These are phyloP conservation scores for Acanthosoma haemorrhoidale DNA, from an alignment of 2,888 invertebrate species.

Conservation along the genomic window DNA sequence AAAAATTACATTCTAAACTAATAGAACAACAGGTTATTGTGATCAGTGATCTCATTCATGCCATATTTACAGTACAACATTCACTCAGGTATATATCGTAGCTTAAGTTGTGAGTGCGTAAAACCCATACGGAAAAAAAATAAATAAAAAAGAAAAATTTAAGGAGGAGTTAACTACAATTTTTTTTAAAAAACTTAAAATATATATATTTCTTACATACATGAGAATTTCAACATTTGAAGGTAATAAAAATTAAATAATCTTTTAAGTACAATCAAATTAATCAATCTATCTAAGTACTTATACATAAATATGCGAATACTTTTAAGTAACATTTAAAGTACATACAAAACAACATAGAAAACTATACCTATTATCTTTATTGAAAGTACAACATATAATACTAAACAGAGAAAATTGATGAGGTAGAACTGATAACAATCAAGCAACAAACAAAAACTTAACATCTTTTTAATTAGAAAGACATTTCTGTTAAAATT, in stretches of 20 bases:
- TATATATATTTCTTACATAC: too few relatives aligned
- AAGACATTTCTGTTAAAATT: not conserved
- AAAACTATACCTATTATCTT: not conserved
- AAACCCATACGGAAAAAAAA: too few relatives aligned
- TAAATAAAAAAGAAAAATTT: too few relatives aligned
- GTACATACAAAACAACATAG: not conserved
- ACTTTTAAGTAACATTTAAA: not conserved
- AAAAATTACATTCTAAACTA: too few relatives aligned
- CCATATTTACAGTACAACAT: too few relatives aligned
- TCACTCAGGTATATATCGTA: too few relatives aligned
- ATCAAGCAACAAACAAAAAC: not conserved
- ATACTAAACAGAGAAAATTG: not conserved
- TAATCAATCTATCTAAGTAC: constrained; percentile 2
- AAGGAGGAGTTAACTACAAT: too few relatives aligned
- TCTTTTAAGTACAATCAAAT: not conserved
- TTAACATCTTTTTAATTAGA: not conserved
- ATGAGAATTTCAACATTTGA: too few relatives aligned
- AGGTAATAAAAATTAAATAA: not conserved
- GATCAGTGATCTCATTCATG: too few relatives aligned
- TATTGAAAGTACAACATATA: constrained; percentile 3
- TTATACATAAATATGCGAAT: not conserved
- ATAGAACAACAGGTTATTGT: too few relatives aligned
- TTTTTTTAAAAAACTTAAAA: too few relatives aligned
- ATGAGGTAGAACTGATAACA: not conserved
- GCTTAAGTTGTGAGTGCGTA: too few relatives aligned